phyloP scores from a whole-genome alignment of 1,140 invertebrate species.

The Heliconius congener region DNA sequence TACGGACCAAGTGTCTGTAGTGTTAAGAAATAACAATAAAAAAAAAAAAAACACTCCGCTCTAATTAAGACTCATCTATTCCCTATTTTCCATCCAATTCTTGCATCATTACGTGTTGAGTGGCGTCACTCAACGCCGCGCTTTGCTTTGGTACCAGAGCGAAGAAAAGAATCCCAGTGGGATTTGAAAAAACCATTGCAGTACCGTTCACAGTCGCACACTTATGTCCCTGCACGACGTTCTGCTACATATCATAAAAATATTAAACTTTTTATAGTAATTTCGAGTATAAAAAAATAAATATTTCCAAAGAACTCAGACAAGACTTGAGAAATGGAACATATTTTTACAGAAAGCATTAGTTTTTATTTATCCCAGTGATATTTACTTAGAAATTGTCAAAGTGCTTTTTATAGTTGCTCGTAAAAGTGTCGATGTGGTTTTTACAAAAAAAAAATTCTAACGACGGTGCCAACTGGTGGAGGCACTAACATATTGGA shows the following conservation, averaged over 20 bases:
- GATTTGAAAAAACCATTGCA: too few species aligned
- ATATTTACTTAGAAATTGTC: constrained; percentile 12
- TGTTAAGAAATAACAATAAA: too few species aligned
- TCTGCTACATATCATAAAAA: background rate
- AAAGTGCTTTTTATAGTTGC: constrained; percentile 15
- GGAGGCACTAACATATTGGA: constrained; percentile 23
- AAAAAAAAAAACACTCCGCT: too few species aligned
- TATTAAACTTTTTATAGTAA: background rate
- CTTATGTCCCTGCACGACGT: too few species aligned
- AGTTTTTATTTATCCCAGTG: background rate
- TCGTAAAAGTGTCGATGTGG: constrained; percentile 21
- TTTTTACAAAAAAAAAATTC: constrained; percentile 12
- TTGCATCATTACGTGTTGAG: too few species aligned
- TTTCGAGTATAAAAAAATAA: background rate
- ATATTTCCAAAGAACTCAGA: background rate
- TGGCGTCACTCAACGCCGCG: too few species aligned
- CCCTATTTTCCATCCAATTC: too few species aligned
- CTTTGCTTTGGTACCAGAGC: too few species aligned
- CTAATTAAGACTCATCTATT: too few species aligned
- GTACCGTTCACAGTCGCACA: too few species aligned
- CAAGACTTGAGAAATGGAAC: constrained; percentile 6
- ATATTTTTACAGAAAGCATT: background rate
- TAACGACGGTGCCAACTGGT: constrained; percentile 28
- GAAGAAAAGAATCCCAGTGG: too few species aligned
- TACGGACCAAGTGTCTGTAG: too few species aligned